A percentile compares a stretch with the other conserved stretches of the same genome.
These are phyloP conservation scores for Hypercompe scribonia DNA, from an alignment of 2,888 invertebrate genomes.

Conservation along the genomic window DNA sequence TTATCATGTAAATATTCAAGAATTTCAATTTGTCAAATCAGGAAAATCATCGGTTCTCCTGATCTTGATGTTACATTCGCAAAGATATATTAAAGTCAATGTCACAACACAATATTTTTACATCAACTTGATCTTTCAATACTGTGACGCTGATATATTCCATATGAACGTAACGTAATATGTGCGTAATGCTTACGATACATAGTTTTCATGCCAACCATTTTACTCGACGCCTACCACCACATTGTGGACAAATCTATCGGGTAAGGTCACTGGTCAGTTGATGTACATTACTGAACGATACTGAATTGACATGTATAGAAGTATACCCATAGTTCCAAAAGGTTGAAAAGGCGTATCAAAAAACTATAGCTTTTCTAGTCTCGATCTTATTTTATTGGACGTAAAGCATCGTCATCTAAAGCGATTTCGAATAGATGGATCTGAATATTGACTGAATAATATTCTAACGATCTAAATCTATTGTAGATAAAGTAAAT, in stretches of 20 bases:
- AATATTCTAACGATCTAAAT: neutral
- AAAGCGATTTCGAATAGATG: no score
- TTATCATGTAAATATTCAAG: neutral
- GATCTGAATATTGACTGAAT: neutral
- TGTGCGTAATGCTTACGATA: conserved; percentile 48
- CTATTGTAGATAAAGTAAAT: conserved; percentile 25
- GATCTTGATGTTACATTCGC: conserved; percentile 63
- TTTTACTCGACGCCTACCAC: conserved; percentile 22
- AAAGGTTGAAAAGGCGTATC: neutral
- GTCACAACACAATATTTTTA: conserved; percentile 65
- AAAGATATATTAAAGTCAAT: conserved; percentile 76
- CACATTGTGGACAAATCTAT: neutral
- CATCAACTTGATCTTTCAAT: conserved; percentile 70
- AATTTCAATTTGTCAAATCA: neutral
- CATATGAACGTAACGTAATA: conserved; percentile 39
- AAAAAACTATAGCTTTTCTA: neutral
- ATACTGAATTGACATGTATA: neutral
- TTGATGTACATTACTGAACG: neutral
- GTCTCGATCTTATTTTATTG: no score
- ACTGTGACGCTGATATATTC: conserved; percentile 42
- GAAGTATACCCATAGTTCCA: neutral
- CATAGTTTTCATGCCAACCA: conserved; percentile 51
- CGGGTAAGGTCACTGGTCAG: neutral
- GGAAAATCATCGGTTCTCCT: conserved; percentile 16
- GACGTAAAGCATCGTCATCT: neutral